These are phyloP conservation scores for Campopleginae sp. DNA, from an alignment of 2,888 invertebrate species.

Conservation along the genomic window DNA sequence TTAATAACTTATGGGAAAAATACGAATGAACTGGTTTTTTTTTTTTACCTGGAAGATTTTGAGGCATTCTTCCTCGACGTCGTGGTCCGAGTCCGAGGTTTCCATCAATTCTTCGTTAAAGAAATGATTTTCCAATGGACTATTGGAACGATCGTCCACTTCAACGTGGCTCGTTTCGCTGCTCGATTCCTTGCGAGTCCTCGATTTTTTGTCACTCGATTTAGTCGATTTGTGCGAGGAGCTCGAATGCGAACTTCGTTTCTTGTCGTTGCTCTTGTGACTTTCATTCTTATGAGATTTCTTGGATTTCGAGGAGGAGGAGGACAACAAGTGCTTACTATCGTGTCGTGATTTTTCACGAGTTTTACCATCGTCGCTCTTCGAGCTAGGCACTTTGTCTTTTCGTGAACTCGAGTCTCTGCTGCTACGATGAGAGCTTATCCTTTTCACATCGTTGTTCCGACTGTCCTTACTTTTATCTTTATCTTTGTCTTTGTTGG, in stretches of 20 bases:
- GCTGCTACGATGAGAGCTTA: slow-evolving; percentile 66
- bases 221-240: slow-evolving; percentile 74
- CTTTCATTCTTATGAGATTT: slow-evolving; percentile 73
- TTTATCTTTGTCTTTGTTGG: slow-evolving; percentile 71
- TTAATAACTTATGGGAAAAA: neutral
- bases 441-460: slow-evolving; percentile 69
- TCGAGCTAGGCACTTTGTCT: slow-evolving; percentile 71
- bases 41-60: slow-evolving; percentile 91
- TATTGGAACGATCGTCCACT: slow-evolving; percentile 72
- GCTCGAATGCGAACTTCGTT: slow-evolving; percentile 73
- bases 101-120: slow-evolving; percentile 81
- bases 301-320: slow-evolving; percentile 75
- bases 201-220: slow-evolving; percentile 69
- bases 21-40: too few species aligned
- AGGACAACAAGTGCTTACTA: slow-evolving; percentile 74
- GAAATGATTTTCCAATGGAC: slow-evolving; percentile 70
- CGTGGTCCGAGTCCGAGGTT: slow-evolving; percentile 87
- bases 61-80: slow-evolving; percentile 93
- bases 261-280: slow-evolving; percentile 73
- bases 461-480: slow-evolving; percentile 73
- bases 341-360: slow-evolving; percentile 73
- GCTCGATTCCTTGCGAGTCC: slow-evolving; percentile 73
- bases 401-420: slow-evolving; percentile 69
- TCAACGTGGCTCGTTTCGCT: slow-evolving; percentile 73
- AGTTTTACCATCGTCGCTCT: slow-evolving; percentile 66